A percentile compares a stretch with the other conserved stretches of the same genome.
phyloP scores from a whole-genome alignment of 2,797 vertebrate species.

The Nothura maculosa region DNA sequence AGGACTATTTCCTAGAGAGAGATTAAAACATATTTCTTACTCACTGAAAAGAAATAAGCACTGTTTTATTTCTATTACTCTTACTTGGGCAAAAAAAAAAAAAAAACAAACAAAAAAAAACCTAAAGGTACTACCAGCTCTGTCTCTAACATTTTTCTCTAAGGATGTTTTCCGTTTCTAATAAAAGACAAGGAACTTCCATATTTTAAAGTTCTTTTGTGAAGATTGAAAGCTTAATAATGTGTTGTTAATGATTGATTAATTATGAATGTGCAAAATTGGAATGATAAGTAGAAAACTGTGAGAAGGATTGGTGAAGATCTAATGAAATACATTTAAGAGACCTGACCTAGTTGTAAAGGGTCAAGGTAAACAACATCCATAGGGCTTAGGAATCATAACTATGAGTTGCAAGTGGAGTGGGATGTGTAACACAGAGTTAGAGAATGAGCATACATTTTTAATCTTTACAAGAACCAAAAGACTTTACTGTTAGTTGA shows the following conservation, averaged over 20 bases:
- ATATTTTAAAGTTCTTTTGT: background rate
- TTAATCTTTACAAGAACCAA: background rate
- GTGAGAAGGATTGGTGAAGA: background rate
- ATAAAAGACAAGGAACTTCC: background rate
- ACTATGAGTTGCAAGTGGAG: background rate
- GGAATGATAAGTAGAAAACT: background rate
- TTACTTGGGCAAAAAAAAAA: background rate
- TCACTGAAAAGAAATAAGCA: background rate
- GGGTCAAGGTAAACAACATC: background rate
- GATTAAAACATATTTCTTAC: background rate
- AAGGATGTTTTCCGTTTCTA: background rate
- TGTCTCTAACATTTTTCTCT: background rate
- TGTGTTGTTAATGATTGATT: background rate
- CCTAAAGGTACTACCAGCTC: background rate
- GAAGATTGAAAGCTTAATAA: background rate
- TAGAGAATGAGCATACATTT: background rate
- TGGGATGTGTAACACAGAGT: background rate
- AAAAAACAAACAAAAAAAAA: background rate
- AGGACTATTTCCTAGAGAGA: background rate
- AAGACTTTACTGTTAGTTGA: background rate
- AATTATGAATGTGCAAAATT: background rate
- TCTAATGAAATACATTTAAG: background rate
- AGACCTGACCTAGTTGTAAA: background rate
- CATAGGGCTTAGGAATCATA: background rate
- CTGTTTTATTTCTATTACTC: background rate